Conservation (phyloP, 2,888 invertebrate species). For the Leistus spinibarbis region DNA sequence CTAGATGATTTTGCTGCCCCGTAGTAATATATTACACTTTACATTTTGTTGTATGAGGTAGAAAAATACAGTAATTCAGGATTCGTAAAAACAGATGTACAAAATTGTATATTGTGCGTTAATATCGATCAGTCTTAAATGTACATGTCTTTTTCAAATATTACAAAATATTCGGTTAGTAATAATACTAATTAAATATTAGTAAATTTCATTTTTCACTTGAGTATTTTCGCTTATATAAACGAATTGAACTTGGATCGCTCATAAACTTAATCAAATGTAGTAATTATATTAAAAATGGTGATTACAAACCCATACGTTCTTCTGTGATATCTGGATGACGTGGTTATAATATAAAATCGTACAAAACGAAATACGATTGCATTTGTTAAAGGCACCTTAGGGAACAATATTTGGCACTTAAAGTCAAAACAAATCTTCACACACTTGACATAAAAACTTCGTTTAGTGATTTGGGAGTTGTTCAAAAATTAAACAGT, state of each 20-base stretch:
- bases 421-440: neutral
- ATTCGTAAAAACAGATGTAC: neutral
- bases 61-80: constrained; percentile 12
- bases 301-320: neutral
- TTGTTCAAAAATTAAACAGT: neutral
- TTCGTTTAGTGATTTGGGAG: neutral
- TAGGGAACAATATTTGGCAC: neutral
- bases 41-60: constrained; percentile 27
- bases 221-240: no score
- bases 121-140: constrained; percentile 10
- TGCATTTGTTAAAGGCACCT: neutral
- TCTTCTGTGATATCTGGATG: neutral
- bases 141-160: neutral
- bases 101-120: neutral
- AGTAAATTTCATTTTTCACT: no score
- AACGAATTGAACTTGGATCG: no score
- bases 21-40: constrained; percentile 9
- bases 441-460: neutral
- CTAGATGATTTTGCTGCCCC: neutral
- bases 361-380: neutral
- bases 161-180: neutral
- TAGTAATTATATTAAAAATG: neutral
- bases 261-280: neutral
- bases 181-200: neutral
- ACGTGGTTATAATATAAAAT: neutral